Base-by-base conservation (phyloP, 2,113 vertebrate species). In the Tautogolabrus adspersus region DNA sequence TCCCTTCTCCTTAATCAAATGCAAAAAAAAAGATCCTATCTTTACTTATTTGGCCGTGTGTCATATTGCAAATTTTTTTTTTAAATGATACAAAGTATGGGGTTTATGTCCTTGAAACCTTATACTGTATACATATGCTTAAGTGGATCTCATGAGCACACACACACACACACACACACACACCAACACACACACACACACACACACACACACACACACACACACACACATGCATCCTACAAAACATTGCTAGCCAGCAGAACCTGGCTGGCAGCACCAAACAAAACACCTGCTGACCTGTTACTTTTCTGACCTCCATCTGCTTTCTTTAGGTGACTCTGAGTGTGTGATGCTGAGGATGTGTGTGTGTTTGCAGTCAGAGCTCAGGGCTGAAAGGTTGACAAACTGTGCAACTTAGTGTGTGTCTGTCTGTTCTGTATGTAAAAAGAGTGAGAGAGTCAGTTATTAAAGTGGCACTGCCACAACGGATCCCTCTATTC, bases 201-300 rank as follows among this genome's bases (percentile, higher is more conserved):
- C 30, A 34, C 30, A 34, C 30, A 34, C 30, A 57, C 26, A 54
- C 70, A 30, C 58, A 61, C 34, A 44, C 21, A 21, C 42, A 37
- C 16, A 46, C 22, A 55, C 18, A 9, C 19, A 67, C 54, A 67
- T 8, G n/a, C 55, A 30, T 26, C 0, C 12, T 38, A 21, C 47
- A 51, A 47, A 22, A 51, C 13, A 66, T 5, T 51, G 49, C 56
- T 40, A 66, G 42, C 62, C 18, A 54, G 54, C 64, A 68, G 22
- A 75, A 49, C 49, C 60, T 70, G 61, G 26, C 75, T 66, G 81
- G 34, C 42, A 77, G 65, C 63, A 63, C 54, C 59, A 66, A 84
- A 64, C 26, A 64, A 80, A 82, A 79, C 82, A 81, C 75, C 82
- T 84, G 75, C 88, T 83, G 88, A 84, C 75, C 71, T 67, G 7